Conservation (phyloP, 1,140 invertebrate genomes). For the Euwallacea fornicatus region DNA sequence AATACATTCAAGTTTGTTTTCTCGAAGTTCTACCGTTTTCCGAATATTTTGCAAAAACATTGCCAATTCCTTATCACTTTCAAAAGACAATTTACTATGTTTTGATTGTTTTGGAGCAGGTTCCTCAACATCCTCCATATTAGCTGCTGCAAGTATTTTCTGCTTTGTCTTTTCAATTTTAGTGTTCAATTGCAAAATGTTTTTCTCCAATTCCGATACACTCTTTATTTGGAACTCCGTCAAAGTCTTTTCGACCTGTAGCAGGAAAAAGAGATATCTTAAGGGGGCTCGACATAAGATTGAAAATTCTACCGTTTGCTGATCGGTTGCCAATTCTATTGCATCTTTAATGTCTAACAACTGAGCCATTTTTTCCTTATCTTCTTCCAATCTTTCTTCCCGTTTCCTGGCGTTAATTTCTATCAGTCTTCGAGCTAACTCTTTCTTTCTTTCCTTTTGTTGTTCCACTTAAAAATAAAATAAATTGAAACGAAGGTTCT, state of each 20-base stretch:
- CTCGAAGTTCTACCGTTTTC: constrained; percentile 44
- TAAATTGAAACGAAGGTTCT: background rate
- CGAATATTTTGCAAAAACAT: constrained; percentile 50
- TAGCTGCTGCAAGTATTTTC: constrained; percentile 72
- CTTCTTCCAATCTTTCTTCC: constrained; percentile 81
- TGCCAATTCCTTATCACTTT: constrained; percentile 50
- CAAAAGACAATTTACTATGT: constrained; percentile 50
- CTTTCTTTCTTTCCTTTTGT: constrained; percentile 81
- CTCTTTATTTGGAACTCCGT: constrained; percentile 62
- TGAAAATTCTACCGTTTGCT: constrained; percentile 42
- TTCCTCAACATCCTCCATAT: constrained; percentile 64
- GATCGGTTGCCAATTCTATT: constrained; percentile 74
- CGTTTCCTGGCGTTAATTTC: constrained; percentile 86
- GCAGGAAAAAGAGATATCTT: background rate
- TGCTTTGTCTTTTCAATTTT: constrained; percentile 79
- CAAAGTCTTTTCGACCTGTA: constrained; percentile 56
- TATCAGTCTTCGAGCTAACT: constrained; percentile 76
- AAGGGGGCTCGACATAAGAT: background rate
- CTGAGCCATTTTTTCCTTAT: constrained; percentile 83
- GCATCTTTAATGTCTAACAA: constrained; percentile 75
- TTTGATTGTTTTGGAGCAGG: constrained; percentile 50
- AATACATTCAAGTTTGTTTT: background rate
- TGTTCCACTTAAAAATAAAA: constrained; percentile 65
- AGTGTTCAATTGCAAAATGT: constrained; percentile 71
- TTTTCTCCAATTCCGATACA: constrained; percentile 68